Evolutionary conservation across 2,888 invertebrate species (phyloP).

Genomic region (Acronicta alni): DNA sequence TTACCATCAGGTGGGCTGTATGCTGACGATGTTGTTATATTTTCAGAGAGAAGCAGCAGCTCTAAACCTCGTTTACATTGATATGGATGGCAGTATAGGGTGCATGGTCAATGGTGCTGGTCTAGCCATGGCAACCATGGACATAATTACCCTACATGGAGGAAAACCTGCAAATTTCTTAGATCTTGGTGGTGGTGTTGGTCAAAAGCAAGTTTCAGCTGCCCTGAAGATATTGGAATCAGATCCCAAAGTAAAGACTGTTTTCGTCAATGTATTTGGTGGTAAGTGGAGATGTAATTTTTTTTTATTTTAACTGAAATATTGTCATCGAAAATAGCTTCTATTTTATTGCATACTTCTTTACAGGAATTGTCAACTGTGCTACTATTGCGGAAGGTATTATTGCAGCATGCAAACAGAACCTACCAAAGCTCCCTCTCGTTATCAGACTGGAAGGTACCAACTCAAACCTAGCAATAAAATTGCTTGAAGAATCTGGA

Average conservation of each 20-base stretch:
- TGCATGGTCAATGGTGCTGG: conserved; percentile 99
- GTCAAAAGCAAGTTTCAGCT: conserved; percentile 97
- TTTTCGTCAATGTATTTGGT: conserved; percentile 99
- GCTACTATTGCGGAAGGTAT: conserved; percentile 98
- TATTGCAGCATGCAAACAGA: conserved; percentile 95
- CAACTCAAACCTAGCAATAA: conserved; percentile 95
- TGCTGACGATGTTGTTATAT: no score
- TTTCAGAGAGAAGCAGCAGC: conserved; percentile 94
- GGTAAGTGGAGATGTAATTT: conserved; percentile 69
- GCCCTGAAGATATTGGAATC: conserved; percentile 97
- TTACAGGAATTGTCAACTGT: conserved; percentile 98
- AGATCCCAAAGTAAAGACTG: conserved; percentile 96
- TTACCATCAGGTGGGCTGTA: no score
- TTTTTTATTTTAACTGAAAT: background rate
- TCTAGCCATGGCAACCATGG: conserved; percentile 99
- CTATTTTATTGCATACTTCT: conserved; percentile 7
- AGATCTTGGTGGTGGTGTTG: conserved; percentile 98
- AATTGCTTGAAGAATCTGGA: conserved; percentile 94
- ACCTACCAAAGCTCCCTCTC: conserved; percentile 95
- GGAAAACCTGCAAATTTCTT: conserved; percentile 99
- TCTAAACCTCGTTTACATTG: conserved; percentile 98
- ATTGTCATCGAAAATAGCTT: background rate
- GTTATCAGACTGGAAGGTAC: conserved; percentile 99
- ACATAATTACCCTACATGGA: conserved; percentile 98
- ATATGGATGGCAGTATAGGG: conserved; percentile 99